Base-by-base conservation (phyloP, 1,140 invertebrate species). In the Psix sp. region DNA sequence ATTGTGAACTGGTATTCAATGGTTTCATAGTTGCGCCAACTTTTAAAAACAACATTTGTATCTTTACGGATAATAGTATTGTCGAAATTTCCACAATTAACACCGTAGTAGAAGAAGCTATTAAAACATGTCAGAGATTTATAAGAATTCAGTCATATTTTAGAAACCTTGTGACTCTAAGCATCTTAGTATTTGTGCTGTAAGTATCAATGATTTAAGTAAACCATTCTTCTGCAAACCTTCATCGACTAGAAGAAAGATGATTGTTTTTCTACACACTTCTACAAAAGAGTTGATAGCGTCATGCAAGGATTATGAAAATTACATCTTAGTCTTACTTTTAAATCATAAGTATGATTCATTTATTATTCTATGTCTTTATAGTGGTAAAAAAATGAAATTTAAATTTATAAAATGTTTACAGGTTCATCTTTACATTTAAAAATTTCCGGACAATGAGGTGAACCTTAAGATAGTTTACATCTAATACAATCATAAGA, bases 1-100 rank as follows among this genome's bases (percentile, higher is more conserved):
- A 33, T 10, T 10, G n/a, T 5, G 3, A 33, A 33, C 10, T 33
- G 4, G 3, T 33, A 7, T 33, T 33, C 3, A 3, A 7, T 11
- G 10, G 5, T 11, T 33, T 5, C 29, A 33, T 6, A 33, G n/a
- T 33, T 33, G 29, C n/a, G n/a, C 29, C 29, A 33, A 11, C 10
- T n/a, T 33, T 33, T 11, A 33, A 33, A 33, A 10, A 33, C 10
- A 33, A 33, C 10, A 33, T n/a, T 33, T 33, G 29, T n/a, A 33
- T 33, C 4, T 33, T 33, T 4, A 11, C 5, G 2, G 29, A 33
- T n/a, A 33, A 33, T 11, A 7, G 5, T 33, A 5, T 33, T 5
- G 29, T 33, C 5, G n/a, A 33, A n/a, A 11, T 33, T 6, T 7
- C 29, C 2, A 6, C 2, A n/a, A 33, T 33, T 7, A 10, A 10